Percentiles rank a stretch among this genome's conserved stretches.
phyloP scores from a whole-genome alignment of 2,113 vertebrate genomes.

The Halcyon senegalensis region DNA sequence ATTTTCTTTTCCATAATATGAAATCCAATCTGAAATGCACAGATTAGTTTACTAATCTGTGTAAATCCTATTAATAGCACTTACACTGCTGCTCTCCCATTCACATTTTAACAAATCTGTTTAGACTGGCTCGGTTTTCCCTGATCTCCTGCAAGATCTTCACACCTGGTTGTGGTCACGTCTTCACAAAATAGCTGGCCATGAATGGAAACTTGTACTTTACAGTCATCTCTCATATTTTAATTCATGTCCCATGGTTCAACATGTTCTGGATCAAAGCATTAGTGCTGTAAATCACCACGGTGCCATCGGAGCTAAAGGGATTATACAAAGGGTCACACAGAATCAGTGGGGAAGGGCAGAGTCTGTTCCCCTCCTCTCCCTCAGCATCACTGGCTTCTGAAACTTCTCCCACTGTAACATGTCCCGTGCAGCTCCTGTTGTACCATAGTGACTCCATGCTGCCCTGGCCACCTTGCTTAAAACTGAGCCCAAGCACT shows the following conservation, averaged over 20 bases:
- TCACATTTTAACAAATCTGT: constrained; percentile 32
- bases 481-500: neutral
- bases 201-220: constrained; percentile 1
- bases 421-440: neutral
- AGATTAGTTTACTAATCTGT: constrained; percentile 66
- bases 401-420: neutral
- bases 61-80: constrained; percentile 65
- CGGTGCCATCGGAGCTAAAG: constrained; percentile 14
- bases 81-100: constrained; percentile 2
- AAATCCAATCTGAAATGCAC: constrained; percentile 66
- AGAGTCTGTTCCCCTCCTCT: neutral
- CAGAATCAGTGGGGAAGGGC: neutral
- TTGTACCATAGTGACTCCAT: fast-evolving
- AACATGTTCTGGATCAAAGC: constrained; percentile 1
- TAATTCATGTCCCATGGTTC: neutral
- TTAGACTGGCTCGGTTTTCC: neutral
- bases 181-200: neutral
- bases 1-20: constrained; percentile 61
- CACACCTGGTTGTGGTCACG: neutral
- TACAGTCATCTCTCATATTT: neutral
- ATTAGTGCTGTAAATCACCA: constrained; percentile 27
- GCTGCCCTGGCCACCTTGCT: neutral
- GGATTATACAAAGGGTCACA: neutral
- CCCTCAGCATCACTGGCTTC: neutral
- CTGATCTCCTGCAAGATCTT: constrained; percentile 6